Evolutionary conservation across 2,113 vertebrate genomes (phyloP), one percentile per base, ranked within the genome.

Genomic region (Glareola pratincola): DNA sequence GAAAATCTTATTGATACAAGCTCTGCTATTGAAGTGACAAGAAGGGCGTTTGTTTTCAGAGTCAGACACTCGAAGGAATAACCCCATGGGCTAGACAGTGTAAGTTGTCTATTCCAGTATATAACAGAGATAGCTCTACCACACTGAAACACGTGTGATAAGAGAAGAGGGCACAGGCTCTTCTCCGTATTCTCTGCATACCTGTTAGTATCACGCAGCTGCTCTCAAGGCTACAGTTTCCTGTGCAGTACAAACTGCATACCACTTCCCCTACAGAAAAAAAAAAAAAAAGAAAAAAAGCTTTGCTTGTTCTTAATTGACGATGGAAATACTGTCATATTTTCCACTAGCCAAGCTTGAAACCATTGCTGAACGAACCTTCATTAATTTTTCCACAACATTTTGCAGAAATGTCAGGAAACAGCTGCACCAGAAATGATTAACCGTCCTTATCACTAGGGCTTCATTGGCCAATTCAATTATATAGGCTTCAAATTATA

Each of bases 341-440:
- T 99, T 99, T 99, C 99, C 99, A 99, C 98, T 97, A 98, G 98
- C 96, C 98, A 98, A 98, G 98, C 98, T 98, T 98, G 98, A 98
- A 98, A 98, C 98, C 98, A 98, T 98, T 98, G 98, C 98, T 97
- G 97, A 98, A 98, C 66, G 96, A 98, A 98, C 98, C 97, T 98
- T 98, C 98, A 98, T 98, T 98, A 98, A 97, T 99, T 98, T 99
- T 99, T 99, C 99, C 99, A 99, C 98, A 98, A 98, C 98, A 98
- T 98, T 98, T 98, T 98, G 98, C 98, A 98, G 98, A 98, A 98
- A 98, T 97, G 97, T 98, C 98, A 98, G 98, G 98, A 98, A 99
- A 98, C 98, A 98, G 98, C 98, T 99, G 98, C 96, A 98, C 19
- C 90, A 97, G 97, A 97, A 96, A 98, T 98, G 97, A 98, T 98